Evolutionary conservation across 1,140 invertebrate genomes (phyloP), one percentile per base, ranked within the genome.

Genomic region (Telenomus remus): DNA sequence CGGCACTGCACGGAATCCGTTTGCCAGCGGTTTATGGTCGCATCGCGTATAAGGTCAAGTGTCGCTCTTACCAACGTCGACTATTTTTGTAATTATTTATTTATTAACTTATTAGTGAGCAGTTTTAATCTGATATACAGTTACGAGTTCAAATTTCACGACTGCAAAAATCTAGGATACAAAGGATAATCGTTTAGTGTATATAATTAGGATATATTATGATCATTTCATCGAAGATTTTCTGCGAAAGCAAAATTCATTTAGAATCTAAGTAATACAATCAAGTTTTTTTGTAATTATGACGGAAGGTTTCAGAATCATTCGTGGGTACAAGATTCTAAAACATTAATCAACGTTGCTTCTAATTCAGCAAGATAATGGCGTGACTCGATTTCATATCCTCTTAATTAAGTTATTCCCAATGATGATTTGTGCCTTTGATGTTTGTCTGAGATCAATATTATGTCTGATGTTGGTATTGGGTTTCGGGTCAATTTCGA

Each of bases 371-470:
- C n/a, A n/a, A n/a, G n/a, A n/a, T 13, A 13, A 13, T 44, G n/a
- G 13, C 12, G 33, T 27, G 64, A 54, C 63, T 64, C 54, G 48
- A 59, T 72, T 72, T 59, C 60, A 72, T 64, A 42, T 54, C 34
- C 60, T 55, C 53, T 73, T 66, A 73, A 73, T 66, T 61, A 73
- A 50, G 61, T 73, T 73, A 73, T 66, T 49, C 46, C 65, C 50
- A 66, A 73, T 73, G 56, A 73, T 66, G 70, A 66, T 65, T 73
- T 65, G 61, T 60, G 49, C 55, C 69, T 73, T 73, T 73, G 70
- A 73, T 73, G 61, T 74, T 74, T 74, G 63, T 74, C 70, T 66
- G 44, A 61, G 63, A 66, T 74, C 63, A 74, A 74, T 74, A 74
- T 74, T 66, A 74, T 56, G 63, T 66, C 50, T 55, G n/a, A n/a